Percentiles rank a stretch among this genome's conserved stretches.
Evolutionary conservation across 2,888 invertebrate genomes (phyloP).

Genomic region (Euproctis similis): DNA sequence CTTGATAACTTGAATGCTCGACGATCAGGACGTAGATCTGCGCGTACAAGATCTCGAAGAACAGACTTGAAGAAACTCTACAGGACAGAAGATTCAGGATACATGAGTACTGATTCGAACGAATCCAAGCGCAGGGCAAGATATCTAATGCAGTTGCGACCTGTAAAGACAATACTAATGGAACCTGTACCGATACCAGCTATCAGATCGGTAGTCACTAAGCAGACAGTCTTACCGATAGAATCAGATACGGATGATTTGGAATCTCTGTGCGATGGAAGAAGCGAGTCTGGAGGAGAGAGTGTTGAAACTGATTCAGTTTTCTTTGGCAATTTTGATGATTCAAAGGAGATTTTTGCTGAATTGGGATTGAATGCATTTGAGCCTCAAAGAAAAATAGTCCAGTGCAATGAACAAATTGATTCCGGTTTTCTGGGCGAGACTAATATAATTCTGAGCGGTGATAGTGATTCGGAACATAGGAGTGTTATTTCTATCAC

Average conservation of each 20-base stretch:
- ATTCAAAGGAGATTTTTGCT: conserved; percentile 57
- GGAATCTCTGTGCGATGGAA: conserved; percentile 85
- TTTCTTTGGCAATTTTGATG: conserved; percentile 83
- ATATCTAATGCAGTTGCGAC: conserved; percentile 61
- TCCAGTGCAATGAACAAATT: conserved; percentile 50
- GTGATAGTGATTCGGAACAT: conserved; percentile 68
- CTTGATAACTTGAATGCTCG: conserved; percentile 51
- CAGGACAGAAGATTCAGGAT: conserved; percentile 84
- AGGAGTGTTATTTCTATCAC: conserved; percentile 68
- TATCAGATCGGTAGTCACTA: conserved; percentile 30
- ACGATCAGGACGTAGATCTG: conserved; percentile 56
- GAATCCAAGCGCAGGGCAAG: conserved; percentile 74
- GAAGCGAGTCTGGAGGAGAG: conserved; percentile 90
- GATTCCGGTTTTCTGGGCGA: conserved; percentile 67
- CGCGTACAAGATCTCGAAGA: conserved; percentile 55
- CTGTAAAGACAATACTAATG: conserved; percentile 35
- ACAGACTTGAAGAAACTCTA: conserved; percentile 58
- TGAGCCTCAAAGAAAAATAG: conserved; percentile 36
- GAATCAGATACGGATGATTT: conserved; percentile 82
- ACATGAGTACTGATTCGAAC: conserved; percentile 88
- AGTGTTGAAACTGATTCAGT: conserved; percentile 92
- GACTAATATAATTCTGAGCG: conserved; percentile 64
- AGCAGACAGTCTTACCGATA: conserved; percentile 45
- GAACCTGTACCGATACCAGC: conserved; percentile 34
- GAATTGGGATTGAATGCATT: conserved; percentile 50